phyloP scores from a whole-genome alignment of 1,140 invertebrate genomes.

The Melanaphis sacchari region DNA sequence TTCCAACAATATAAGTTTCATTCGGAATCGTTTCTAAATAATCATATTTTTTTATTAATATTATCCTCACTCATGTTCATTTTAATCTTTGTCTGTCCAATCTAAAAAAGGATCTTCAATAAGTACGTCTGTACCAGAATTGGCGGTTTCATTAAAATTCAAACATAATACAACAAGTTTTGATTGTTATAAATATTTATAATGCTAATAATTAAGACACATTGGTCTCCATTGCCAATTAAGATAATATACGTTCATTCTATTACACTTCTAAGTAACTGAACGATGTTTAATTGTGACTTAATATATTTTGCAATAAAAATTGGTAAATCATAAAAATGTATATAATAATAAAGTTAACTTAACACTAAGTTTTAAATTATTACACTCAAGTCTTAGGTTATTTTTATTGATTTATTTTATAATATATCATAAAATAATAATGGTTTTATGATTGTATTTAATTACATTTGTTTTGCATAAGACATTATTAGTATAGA shows the following conservation, averaged over 20 bases:
- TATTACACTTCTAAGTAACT: not conserved
- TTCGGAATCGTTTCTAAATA: no score
- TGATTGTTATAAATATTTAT: not conserved
- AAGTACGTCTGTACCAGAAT: no score
- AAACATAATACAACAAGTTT: no score
- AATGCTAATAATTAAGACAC: not conserved
- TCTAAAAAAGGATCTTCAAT: no score
- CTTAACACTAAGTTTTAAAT: not conserved
- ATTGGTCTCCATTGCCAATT: not conserved
- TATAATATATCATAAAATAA: not conserved
- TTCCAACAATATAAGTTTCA: no score
- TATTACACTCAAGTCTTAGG: not conserved
- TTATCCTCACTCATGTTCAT: no score
- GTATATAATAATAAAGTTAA: not conserved
- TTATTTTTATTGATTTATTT: not conserved
- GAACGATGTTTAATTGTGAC: not conserved
- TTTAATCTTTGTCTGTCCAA: no score
- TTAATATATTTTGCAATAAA: no score
- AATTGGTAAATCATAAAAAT: not conserved
- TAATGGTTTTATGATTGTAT: no score
- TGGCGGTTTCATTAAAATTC: no score
- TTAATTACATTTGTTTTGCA: not conserved
- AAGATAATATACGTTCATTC: not conserved
- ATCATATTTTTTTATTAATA: no score
- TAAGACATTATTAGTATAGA: not conserved